Conservation (phyloP, 2,113 vertebrate species). For the Chloropsis cyanopogon region DNA sequence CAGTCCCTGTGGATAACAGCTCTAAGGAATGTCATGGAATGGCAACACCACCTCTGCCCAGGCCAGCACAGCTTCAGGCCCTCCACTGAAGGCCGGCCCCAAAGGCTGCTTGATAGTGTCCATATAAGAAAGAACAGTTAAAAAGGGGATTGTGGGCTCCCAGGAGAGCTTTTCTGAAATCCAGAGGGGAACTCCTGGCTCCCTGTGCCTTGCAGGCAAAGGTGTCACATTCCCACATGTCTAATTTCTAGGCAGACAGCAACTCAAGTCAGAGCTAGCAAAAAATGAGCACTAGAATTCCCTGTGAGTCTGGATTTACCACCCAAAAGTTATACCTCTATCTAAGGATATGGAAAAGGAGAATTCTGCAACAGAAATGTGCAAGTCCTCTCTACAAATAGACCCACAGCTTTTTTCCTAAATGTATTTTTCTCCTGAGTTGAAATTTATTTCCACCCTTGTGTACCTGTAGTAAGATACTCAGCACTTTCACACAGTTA, state of each 20-base stretch:
- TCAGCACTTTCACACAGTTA: not conserved
- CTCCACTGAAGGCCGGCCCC: not conserved
- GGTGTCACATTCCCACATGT: not conserved
- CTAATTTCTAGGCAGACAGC: not conserved
- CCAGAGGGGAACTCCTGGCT: not conserved
- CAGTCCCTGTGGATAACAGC: rapidly evolving
- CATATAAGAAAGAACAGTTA: not conserved
- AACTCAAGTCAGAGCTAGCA: not conserved
- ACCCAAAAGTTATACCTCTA: not conserved
- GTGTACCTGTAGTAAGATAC: rapidly evolving
- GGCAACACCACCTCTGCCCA: too few relatives aligned
- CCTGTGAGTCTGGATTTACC: not conserved
- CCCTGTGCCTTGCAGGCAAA: not conserved
- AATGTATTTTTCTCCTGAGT: not conserved
- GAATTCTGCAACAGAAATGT: not conserved
- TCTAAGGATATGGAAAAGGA: not conserved
- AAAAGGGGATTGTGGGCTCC: not conserved
- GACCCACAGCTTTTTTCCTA: not conserved
- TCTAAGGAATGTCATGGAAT: rapidly evolving
- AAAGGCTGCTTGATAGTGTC: not conserved
- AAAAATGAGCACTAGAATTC: not conserved
- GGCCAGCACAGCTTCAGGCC: not conserved
- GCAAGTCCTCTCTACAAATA: not conserved
- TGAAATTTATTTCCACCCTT: not conserved
- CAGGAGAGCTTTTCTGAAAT: not conserved